A percentile compares a stretch with the other conserved stretches of the same genome.
These are phyloP conservation scores for Conger conger DNA, from an alignment of 2,113 vertebrate genomes.

Conservation along the genomic window DNA sequence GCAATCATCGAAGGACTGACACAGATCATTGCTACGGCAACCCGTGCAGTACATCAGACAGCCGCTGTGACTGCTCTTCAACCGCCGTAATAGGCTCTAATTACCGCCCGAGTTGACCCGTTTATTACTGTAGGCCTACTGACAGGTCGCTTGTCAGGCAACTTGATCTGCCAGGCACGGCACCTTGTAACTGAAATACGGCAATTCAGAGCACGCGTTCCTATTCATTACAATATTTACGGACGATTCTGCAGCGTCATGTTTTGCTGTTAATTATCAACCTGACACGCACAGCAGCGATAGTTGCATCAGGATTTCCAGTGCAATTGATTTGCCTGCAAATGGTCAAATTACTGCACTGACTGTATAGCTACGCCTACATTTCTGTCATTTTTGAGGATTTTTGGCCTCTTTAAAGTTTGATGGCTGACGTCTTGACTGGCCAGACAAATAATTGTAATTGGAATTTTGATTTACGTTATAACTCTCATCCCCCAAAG, in stretches of 20 bases:
- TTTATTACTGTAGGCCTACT: neutral
- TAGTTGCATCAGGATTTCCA: neutral
- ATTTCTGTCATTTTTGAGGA: neutral
- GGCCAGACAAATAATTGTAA: neutral
- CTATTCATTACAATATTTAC: neutral
- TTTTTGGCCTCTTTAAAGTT: neutral
- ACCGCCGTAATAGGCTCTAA: slow-evolving; percentile 6
- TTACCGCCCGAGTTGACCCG: slow-evolving; percentile 8
- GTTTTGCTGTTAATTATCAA: neutral
- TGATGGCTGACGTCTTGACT: neutral
- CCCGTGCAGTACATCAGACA: slow-evolving; percentile 50
- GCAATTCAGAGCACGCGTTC: neutral
- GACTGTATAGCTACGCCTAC: too few relatives aligned
- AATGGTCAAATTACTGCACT: too few relatives aligned
- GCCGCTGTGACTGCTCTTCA: slow-evolving; percentile 18
- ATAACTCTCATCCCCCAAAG: too few relatives aligned
- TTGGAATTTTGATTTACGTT: neutral
- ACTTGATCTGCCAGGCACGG: neutral
- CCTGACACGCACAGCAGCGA: neutral
- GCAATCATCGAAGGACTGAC: slow-evolving; percentile 69
- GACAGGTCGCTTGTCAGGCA: neutral
- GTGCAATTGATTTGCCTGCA: too few relatives aligned
- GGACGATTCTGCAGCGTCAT: neutral
- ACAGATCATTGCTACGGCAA: slow-evolving; percentile 68
- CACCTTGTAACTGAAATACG: neutral